These are phyloP conservation scores for Prenolepis imparis DNA, from an alignment of 2,888 invertebrate species.

Conservation along the genomic window DNA sequence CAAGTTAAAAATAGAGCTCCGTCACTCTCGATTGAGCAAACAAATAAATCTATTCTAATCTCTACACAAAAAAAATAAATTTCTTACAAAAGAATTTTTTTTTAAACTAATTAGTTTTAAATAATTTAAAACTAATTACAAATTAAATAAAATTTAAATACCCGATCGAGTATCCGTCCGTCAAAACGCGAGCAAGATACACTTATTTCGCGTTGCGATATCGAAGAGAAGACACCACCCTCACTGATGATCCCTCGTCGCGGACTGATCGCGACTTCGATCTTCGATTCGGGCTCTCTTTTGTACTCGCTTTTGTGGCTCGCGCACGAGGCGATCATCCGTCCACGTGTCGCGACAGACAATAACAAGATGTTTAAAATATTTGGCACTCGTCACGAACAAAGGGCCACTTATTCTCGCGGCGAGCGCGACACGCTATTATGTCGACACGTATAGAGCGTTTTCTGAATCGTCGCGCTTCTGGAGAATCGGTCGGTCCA, in stretches of 20 bases:
- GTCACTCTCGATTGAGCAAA: not conserved
- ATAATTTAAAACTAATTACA: not conserved
- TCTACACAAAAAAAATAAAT: not conserved
- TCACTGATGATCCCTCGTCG: not conserved
- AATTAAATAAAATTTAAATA: conserved; percentile 26
- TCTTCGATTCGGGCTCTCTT: conserved; percentile 4
- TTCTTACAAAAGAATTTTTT: not conserved
- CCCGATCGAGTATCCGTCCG: conserved; percentile 14
- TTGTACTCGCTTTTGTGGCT: not conserved
- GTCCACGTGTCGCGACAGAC: conserved; percentile 25
- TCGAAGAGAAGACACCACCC: not conserved
- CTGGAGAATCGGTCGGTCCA: conserved; percentile 75
- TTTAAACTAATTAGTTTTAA: no score
- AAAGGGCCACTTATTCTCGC: not conserved
- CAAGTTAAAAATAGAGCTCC: not conserved
- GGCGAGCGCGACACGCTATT: not conserved
- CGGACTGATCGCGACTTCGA: conserved; percentile 30
- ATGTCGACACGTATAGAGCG: not conserved
- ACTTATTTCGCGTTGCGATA: conserved; percentile 24
- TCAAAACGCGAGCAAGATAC: not conserved
- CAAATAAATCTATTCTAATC: not conserved
- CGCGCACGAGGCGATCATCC: conserved; percentile 30
- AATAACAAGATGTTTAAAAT: conserved; percentile 3
- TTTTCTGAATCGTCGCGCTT: conserved; percentile 57
- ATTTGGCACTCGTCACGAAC: conserved; percentile 30